Evolutionary conservation across 2,888 invertebrate genomes (phyloP), one percentile per base, ranked within the genome.

Genomic region (Pammene aurita): DNA sequence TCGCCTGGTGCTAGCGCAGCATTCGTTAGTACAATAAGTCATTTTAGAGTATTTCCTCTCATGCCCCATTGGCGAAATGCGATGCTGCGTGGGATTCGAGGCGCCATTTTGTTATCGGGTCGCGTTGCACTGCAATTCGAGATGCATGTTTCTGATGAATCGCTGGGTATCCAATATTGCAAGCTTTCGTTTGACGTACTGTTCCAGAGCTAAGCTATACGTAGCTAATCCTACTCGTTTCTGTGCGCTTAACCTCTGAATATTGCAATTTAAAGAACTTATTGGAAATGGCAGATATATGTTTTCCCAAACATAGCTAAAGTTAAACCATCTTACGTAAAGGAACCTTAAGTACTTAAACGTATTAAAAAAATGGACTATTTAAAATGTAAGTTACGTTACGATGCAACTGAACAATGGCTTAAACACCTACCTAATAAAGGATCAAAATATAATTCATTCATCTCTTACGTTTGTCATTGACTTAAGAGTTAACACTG

Each of bases 11-110:
- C 83, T 78, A 81, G 75, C 79, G 74, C 79, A 80, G 81, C 83
- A 77, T 80, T 84, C 77, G 75, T 78, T 78, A 54, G 75, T 79
- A 80, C 83, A 85, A 85, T 85, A 81, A 80, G 82, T 81, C 80
- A 83, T 80, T 84, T 87, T 80, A 80, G 80, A 84, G 80, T 84
- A 84, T 86, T 86, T 85, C 86, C 84, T 85, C 80, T 81, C 81
- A 83, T 84, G 84, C 84, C 80, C 78, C 78, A 83, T 84, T 81
- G 83, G 85, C 83, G 84, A 86, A 87, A 86, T 85, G 77, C 78
- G 80, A 86, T 79, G 75, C 83, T 74, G 76, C 77, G 78, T 80
- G 79, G 78, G 79, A 77, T 77, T 77, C 67, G 72, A 67, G 75
- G 72, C 75, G 78, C 78, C 79, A 75, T 78, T 81, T 78, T 77